phyloP scores from a whole-genome alignment of 2,113 vertebrate genomes.

The Aegithalos caudatus region DNA sequence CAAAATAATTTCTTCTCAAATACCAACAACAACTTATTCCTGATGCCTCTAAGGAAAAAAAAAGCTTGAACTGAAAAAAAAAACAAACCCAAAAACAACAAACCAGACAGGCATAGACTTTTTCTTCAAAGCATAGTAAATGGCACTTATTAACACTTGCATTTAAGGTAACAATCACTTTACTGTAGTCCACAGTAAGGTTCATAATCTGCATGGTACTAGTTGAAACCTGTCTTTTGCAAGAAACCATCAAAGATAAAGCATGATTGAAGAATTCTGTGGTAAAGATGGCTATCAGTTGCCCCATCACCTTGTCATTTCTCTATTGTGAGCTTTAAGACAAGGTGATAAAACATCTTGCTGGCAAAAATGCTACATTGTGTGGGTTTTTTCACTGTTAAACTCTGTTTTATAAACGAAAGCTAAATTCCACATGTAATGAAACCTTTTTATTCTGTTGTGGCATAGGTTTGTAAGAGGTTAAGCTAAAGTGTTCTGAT shows the following conservation, averaged over 20 bases:
- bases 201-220: not conserved
- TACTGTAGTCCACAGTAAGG: not conserved
- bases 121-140: not conserved
- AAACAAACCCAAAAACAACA: no score
- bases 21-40: not conserved
- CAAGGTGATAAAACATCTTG: not conserved
- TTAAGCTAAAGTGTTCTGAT: not conserved
- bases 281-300: not conserved
- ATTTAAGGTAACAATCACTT: not conserved
- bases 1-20: not conserved
- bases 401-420: not conserved
- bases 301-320: slow-evolving; percentile 11
- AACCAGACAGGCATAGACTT: not conserved
- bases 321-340: not conserved
- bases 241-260: not conserved
- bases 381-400: not conserved
- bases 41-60: not conserved
- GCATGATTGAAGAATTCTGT: not conserved
- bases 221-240: not conserved
- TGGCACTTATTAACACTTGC: not conserved
- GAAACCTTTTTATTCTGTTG: not conserved
- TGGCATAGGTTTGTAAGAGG: not conserved
- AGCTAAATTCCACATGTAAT: not conserved
- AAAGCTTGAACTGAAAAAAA: not conserved
- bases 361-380: not conserved